A percentile compares a stretch with the other conserved stretches of the same genome.
phyloP scores from a whole-genome alignment of 2,113 vertebrate species.

The Phaetusa simplex region DNA sequence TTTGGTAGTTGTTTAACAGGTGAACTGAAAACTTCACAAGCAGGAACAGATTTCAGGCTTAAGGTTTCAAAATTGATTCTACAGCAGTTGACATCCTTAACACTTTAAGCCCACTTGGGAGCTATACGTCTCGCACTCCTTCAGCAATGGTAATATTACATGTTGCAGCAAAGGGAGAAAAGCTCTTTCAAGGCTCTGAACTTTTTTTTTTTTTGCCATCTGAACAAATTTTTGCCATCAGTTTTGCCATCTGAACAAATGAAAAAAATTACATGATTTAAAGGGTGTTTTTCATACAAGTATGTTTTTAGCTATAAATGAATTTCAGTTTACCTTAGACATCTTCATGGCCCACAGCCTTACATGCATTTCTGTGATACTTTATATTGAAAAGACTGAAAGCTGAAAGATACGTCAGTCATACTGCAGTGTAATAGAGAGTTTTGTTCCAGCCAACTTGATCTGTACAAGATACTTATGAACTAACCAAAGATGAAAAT shows the following conservation, averaged over 20 bases:
- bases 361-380: not conserved
- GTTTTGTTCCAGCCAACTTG: not conserved
- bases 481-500: not conserved
- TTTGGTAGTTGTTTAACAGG: not conserved
- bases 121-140: not conserved
- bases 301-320: not conserved
- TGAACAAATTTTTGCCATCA: not conserved
- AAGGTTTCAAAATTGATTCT: not conserved
- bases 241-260: no score
- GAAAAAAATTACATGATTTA: not conserved
- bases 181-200: not conserved
- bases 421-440: not conserved
- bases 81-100: not conserved
- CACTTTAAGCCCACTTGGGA: not conserved
- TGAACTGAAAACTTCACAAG: not conserved
- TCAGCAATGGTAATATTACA: not conserved
- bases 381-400: not conserved
- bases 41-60: not conserved
- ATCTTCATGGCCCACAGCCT: not conserved
- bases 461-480: not conserved
- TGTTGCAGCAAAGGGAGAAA: not conserved
- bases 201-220: not conserved
- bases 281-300: not conserved
- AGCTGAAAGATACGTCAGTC: not conserved
- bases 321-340: not conserved